These are phyloP conservation scores for Chloroceryle inda DNA, from an alignment of 2,797 vertebrate species.

Conservation along the genomic window DNA sequence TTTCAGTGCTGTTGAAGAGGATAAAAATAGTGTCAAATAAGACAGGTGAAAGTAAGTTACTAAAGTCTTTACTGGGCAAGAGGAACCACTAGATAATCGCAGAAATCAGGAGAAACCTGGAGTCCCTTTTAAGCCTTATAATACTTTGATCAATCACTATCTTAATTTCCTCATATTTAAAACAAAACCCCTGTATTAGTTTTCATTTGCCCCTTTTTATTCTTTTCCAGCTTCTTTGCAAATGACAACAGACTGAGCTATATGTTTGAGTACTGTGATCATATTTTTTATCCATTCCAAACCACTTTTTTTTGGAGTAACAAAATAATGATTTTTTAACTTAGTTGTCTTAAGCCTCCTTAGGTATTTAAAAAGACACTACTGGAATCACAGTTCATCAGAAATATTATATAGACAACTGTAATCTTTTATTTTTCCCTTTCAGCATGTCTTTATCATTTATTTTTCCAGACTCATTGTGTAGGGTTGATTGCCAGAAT, in stretches of 20 bases:
- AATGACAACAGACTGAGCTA: background rate
- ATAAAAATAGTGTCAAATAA: background rate
- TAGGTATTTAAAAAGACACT: background rate
- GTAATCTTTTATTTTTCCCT: background rate
- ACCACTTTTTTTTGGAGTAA: background rate
- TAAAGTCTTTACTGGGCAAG: background rate
- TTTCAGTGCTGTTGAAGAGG: background rate
- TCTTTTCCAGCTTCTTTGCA: background rate
- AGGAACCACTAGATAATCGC: background rate
- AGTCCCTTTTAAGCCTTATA: background rate
- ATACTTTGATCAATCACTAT: background rate
- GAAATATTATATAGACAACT: background rate
- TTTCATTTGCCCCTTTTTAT: background rate
- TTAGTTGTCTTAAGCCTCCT: background rate
- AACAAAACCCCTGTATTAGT: background rate
- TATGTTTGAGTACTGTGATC: background rate
- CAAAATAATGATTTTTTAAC: background rate
- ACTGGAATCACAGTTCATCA: background rate
- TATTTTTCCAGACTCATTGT: conserved; percentile 44
- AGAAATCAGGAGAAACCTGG: background rate
- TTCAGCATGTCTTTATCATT: background rate
- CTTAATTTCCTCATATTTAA: background rate
- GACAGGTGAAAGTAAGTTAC: background rate
- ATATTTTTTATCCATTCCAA: background rate
- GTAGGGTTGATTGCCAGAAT: conserved; percentile 43